Evolutionary conservation across 2,113 vertebrate species (phyloP), one percentile per base, ranked within the genome.

Genomic region (Tetrax tetrax): DNA sequence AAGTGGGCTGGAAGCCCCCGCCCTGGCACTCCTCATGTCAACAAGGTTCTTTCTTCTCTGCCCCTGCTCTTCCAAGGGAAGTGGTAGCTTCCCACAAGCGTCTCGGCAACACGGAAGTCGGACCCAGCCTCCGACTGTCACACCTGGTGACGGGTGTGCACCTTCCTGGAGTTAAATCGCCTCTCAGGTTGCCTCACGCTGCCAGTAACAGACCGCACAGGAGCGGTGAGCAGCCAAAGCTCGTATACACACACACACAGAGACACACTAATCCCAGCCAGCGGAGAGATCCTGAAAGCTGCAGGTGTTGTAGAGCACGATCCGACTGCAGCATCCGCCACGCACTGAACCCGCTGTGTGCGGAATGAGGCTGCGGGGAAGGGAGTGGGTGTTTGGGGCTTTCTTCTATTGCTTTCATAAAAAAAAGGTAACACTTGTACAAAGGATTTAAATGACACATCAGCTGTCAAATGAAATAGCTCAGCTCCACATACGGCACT

Each of bases 61-160:
- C 83, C 90, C 84, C 84, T 22, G 43, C 69, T 56, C 89, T 43
- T 78, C 38, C 0, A 4, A 35, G 68, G 12, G 43, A 95, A 89
- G 96, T 98, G 98, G 99, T 97, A 98, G 91, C 87, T 96, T 96
- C 98, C 98, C 35, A 31, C 15, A 83, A 90, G 93, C 91, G 93
- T 97, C 96, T 96, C 97, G 89, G 98, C 95, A 97, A 98, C 57
- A 89, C 90, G 89, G 95, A 95, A 97, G 91, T 53, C 68, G 15
- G 45, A 48, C 43, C 60, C 60, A 79, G 80, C 83, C 93, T 71
- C 50, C 9, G 5, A 79, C 38, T 85, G 93, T 72, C 68, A 92
- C 85, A 94, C 95, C 95, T 74, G 54, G 37, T 3, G 17, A 37
- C 83, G 97, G 95, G 96, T 56, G 95, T 96, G 92, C 72, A 84